Conservation (phyloP, 1,140 invertebrate species). For the Hyles vespertilio region DNA sequence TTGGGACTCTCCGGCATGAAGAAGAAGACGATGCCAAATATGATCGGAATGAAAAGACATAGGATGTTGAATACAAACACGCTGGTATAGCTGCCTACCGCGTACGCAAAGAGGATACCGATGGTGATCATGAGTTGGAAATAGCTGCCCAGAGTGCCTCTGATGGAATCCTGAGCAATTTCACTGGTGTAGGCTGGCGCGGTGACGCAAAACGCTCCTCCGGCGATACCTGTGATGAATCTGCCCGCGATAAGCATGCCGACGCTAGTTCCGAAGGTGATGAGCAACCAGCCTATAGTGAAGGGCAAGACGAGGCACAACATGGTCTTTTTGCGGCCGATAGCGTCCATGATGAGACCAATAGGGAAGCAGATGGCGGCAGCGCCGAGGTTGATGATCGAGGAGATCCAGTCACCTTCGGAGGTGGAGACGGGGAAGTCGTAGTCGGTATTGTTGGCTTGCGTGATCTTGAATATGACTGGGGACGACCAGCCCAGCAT, state of each 20-base stretch:
- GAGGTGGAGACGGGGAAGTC: constrained; percentile 68
- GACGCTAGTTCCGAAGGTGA: constrained; percentile 82
- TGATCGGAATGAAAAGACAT: constrained; percentile 80
- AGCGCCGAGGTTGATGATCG: constrained; percentile 83
- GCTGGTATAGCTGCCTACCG: constrained; percentile 77
- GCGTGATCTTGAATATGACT: constrained; percentile 76
- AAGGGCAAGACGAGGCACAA: constrained; percentile 83
- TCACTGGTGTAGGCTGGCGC: constrained; percentile 90
- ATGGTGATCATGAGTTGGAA: constrained; percentile 86
- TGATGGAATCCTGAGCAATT: constrained; percentile 85
- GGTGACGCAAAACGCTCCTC: constrained; percentile 85
- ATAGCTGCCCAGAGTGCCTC: constrained; percentile 86
- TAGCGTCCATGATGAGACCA: constrained; percentile 83
- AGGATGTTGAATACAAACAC: constrained; percentile 81
- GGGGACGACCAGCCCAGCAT: constrained; percentile 87
- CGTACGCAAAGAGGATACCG: constrained; percentile 84
- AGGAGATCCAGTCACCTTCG: constrained; percentile 84
- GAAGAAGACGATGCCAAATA: constrained; percentile 81
- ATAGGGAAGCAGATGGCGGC: constrained; percentile 83
- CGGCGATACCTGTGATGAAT: constrained; percentile 84
- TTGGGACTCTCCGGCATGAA: constrained; percentile 89
- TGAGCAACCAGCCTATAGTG: constrained; percentile 83
- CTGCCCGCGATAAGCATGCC: constrained; percentile 83
- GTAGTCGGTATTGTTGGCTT: constrained; percentile 69
- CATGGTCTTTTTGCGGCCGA: constrained; percentile 87